Base-by-base conservation (phyloP, 2,113 vertebrate genomes). In the Halichoerus grypus region DNA sequence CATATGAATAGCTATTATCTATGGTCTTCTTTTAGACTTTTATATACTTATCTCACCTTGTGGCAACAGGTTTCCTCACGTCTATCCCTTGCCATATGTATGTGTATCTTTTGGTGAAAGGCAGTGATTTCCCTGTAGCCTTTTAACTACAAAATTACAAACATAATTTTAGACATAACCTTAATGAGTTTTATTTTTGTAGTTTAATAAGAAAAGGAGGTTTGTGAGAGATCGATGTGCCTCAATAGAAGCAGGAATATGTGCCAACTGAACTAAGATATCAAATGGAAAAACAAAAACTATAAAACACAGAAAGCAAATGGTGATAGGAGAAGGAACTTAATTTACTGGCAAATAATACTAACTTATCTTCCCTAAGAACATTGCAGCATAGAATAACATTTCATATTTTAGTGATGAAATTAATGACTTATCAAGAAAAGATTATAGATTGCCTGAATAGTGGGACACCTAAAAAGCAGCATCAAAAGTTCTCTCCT, bases 351-450 rank as follows among this genome's bases (percentile, higher is more conserved):
- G 16, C n/a, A 95, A 71, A 26, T 87, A 39, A 33, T 76, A 92
- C 5, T 63, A 65, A 81, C 46, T 94, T 69, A 79, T 2, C 72
- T 46, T 77, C 51, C 33, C 15, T 82, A 67, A 87, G 46, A 94
- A 36, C 33, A 28, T 74, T 97, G 13, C 39, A 96, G 65, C 15
- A 91, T 5, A 59, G 33, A 92, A 15, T 92, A 95, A 89, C 21
- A 88, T 51, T 89, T 92, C 9, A 74, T 94, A 90, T 53, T 92
- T 95, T 90, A 95, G 51, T 84, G 67, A 83, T 91, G n/a, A 96
- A 72, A 31, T 84, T 96, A 86, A 71, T 94, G 67, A 88, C 26
- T 85, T 82, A 69, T 13, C 28, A 79, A 49, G 22, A 94, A 88
- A 92, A 93, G 14, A 71, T 74, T 96, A 42, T 39, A n/a, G 16